Conservation (phyloP, 1,140 invertebrate species). For the Zaprionus ornatus region DNA sequence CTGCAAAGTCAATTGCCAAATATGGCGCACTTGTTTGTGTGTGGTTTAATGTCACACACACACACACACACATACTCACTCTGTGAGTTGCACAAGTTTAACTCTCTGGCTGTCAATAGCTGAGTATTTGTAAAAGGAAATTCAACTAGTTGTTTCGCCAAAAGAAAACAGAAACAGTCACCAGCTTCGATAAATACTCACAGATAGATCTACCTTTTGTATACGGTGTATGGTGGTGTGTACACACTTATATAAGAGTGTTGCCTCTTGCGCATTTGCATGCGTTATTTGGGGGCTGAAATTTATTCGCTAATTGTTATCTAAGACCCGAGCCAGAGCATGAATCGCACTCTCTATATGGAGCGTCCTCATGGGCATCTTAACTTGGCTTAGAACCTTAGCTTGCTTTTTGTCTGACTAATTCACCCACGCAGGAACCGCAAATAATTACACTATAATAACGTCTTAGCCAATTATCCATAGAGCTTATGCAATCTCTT, state of each 20-base stretch:
- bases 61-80: constrained; percentile 6
- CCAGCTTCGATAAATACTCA: constrained; percentile 41
- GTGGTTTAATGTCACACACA: constrained; percentile 78
- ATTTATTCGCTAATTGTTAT: constrained; percentile 77
- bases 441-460: not conserved
- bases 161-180: constrained; percentile 67
- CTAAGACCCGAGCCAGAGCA: constrained; percentile 34
- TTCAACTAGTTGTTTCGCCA: constrained; percentile 80
- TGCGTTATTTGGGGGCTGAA: constrained; percentile 58
- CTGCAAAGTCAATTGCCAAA: constrained; percentile 81
- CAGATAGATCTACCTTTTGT: constrained; percentile 1
- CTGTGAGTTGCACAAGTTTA: constrained; percentile 58
- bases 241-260: constrained; percentile 6
- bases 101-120: constrained; percentile 71
- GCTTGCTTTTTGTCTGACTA: constrained; percentile 4
- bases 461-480: too few relatives aligned
- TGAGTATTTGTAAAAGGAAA: constrained; percentile 74
- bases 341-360: constrained; percentile 7
- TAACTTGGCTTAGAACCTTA: constrained; percentile 15
- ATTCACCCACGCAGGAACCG: not conserved
- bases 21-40: constrained; percentile 78
- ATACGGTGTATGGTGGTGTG: not conserved
- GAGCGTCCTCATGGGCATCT: not conserved
- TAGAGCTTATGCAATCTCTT: too few relatives aligned
- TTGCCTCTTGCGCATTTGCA: constrained; percentile 65